A percentile compares a stretch with the other conserved stretches of the same genome.
Conservation (phyloP, 2,797 vertebrate genomes). For the Morelia viridis region DNA sequence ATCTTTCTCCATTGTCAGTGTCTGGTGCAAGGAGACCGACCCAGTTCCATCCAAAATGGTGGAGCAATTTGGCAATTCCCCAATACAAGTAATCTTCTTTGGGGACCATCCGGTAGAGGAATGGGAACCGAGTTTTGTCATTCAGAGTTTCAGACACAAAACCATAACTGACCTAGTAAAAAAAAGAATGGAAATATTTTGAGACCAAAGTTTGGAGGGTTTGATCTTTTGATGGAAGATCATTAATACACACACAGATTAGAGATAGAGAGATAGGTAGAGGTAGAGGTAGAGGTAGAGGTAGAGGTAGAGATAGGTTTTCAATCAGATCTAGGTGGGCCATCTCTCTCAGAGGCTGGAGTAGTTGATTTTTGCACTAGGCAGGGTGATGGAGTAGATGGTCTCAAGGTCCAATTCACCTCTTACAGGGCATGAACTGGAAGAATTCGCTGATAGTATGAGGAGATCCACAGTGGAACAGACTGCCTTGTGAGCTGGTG, state of each 20-base stretch:
- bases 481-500: neutral
- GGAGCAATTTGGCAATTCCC: neutral
- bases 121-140: neutral
- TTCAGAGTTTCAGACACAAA: neutral
- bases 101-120: neutral
- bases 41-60: neutral
- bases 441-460: neutral
- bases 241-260: too few species aligned
- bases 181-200: neutral
- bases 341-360: neutral
- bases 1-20: neutral
- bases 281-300: too few species aligned
- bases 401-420: neutral
- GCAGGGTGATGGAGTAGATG: neutral
- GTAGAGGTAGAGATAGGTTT: fast-evolving
- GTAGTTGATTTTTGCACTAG: neutral
- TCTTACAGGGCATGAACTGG: neutral
- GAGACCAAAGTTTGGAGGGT: too few species aligned
- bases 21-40: neutral
- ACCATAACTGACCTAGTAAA: neutral
- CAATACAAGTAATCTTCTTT: neutral
- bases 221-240: too few species aligned
- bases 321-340: too few species aligned
- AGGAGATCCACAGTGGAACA: neutral
- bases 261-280: neutral